Conservation (phyloP, 2,888 invertebrate species). For the Euclidia mi region DNA sequence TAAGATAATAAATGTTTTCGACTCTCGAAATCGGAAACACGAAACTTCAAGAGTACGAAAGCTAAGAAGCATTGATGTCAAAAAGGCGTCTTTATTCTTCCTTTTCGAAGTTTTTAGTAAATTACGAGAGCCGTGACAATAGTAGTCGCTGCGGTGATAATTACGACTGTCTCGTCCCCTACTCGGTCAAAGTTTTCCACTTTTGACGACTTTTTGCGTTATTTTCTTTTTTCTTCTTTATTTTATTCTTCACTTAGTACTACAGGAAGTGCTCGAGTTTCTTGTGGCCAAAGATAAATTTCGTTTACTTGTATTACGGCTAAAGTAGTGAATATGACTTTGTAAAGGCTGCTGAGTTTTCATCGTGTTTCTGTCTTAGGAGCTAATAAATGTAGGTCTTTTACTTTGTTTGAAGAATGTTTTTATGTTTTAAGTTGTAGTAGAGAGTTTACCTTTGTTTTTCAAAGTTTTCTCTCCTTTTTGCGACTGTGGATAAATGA, state of each 20-base stretch:
- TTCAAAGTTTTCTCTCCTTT: no score
- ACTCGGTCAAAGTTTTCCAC: constrained; percentile 44
- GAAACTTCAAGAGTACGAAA: constrained; percentile 11
- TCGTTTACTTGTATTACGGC: constrained; percentile 13
- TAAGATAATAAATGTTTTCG: no score
- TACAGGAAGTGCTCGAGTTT: constrained; percentile 52
- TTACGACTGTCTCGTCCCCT: constrained; percentile 49
- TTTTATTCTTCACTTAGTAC: constrained; percentile 17
- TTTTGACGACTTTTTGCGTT: constrained; percentile 52
- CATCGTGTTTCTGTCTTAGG: no score
- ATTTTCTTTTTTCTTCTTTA: constrained; percentile 44
- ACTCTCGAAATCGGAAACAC: neutral
- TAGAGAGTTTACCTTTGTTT: no score
- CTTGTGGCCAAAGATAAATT: constrained; percentile 50
- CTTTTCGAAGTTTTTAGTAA: constrained; percentile 43
- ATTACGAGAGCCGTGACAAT: constrained; percentile 46
- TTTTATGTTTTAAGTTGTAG: no score
- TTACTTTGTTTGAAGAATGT: no score
- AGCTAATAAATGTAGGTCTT: no score
- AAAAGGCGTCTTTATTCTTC: constrained; percentile 31
- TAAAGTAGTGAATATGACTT: neutral
- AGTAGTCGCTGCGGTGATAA: constrained; percentile 45
- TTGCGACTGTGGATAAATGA: no score
- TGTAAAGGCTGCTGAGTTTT: no score
- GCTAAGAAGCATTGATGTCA: constrained; percentile 15